Evolutionary conservation across 2,888 invertebrate species (phyloP).

Genomic region (Drosophila lacicola): DNA sequence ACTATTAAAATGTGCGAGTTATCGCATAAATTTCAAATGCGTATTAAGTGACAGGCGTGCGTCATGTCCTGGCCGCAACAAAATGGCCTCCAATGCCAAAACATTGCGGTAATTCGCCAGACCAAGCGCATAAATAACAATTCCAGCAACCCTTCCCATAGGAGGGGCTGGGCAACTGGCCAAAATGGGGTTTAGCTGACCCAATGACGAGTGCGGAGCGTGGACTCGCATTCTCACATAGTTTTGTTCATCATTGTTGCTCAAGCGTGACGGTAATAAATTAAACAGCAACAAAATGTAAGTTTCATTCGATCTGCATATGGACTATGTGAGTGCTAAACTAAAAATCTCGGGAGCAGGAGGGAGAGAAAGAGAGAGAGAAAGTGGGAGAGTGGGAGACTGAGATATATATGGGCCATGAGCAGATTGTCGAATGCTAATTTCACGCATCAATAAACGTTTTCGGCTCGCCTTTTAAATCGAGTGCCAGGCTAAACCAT

Average conservation of each 20-base stretch:
- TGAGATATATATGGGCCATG: conserved; percentile 25
- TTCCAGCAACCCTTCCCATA: neutral
- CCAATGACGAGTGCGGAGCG: conserved; percentile 2
- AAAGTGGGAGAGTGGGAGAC: neutral
- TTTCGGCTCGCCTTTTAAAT: conserved; percentile 31
- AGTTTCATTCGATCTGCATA: conserved; percentile 45
- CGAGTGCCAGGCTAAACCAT: conserved; percentile 29
- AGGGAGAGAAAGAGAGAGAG: neutral
- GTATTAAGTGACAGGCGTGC: conserved; percentile 65
- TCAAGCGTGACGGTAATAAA: conserved; percentile 74
- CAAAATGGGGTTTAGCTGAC: conserved; percentile 29
- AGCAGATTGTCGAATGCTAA: conserved; percentile 77
- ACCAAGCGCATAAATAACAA: conserved; percentile 57
- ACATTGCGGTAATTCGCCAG: conserved; percentile 67
- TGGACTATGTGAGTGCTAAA: conserved; percentile 21
- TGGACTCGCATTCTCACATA: conserved; percentile 1
- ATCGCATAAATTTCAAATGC: conserved; percentile 37
- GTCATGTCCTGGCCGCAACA: conserved; percentile 70
- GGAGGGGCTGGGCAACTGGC: neutral
- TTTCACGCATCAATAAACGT: conserved; percentile 66
- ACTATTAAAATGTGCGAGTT: conserved; percentile 19
- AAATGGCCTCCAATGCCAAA: conserved; percentile 75
- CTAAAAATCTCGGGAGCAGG: conserved; percentile 37
- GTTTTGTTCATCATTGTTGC: conserved; percentile 40
- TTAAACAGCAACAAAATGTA: conserved; percentile 55